phyloP scores from a whole-genome alignment of 2,797 vertebrate genomes.

The Dendrocincla tyrannina region DNA sequence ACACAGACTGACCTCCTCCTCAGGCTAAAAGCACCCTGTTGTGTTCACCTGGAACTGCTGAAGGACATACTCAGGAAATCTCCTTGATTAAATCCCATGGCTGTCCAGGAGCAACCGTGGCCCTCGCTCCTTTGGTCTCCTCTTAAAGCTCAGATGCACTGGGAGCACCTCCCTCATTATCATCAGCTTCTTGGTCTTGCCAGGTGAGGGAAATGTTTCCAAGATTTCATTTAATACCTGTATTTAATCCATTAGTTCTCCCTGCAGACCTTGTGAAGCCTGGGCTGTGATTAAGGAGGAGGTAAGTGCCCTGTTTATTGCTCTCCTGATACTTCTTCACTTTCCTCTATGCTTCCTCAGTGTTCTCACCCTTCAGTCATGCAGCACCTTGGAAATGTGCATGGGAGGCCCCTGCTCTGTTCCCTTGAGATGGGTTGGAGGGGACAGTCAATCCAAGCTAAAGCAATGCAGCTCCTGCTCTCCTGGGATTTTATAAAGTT shows the following conservation, averaged over 20 bases:
- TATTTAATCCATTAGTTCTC: constrained; percentile 58
- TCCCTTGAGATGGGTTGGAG: not conserved
- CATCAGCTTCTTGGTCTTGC: not conserved
- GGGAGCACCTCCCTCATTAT: not conserved
- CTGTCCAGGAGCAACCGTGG: not conserved
- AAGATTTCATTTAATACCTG: constrained; percentile 55
- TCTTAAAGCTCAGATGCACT: not conserved
- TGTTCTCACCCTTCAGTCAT: not conserved
- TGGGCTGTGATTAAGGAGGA: constrained; percentile 38
- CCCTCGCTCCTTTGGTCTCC: not conserved
- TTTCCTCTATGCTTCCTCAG: not conserved
- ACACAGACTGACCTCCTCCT: not conserved
- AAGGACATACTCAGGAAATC: not conserved
- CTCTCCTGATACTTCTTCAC: constrained; percentile 14
- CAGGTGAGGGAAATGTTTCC: constrained; percentile 43
- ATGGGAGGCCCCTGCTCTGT: not conserved
- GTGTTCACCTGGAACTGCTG: not conserved
- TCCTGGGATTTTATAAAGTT: not conserved
- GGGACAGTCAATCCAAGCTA: not conserved
- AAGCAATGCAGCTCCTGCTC: not conserved
- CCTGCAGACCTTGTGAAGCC: constrained; percentile 16
- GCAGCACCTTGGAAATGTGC: not conserved
- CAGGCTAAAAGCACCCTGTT: not conserved
- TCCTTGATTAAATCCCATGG: not conserved
- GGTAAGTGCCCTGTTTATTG: constrained; percentile 37